Evolutionary conservation across 2,797 vertebrate species (phyloP), one percentile per base, ranked within the genome.

Genomic region (Dendrocincla tyrannina): DNA sequence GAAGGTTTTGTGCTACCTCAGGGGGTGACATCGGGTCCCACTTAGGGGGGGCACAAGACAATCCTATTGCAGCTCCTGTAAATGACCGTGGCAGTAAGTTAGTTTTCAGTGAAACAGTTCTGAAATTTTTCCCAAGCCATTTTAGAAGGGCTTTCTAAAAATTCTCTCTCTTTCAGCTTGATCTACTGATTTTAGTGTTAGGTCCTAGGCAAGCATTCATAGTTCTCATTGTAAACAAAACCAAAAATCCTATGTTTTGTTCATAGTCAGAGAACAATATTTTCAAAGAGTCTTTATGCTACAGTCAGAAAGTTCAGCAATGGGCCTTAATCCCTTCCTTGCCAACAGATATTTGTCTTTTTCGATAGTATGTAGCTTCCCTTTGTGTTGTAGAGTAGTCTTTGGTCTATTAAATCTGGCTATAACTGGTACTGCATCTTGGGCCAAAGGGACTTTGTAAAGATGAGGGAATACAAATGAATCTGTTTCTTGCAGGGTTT

Each of bases 1-100:
- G 1, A 76, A 12, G 15, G n/a, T 33, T 88, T 7, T 1, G 2
- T 37, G 50, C 9, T 28, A 62, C 39, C 33, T 82, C 1, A 1
- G 4, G 0, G 1, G 6, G 23, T 28, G 6, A 28, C 20, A 6
- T 22, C 39, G n/a, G 4, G 20, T 73, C 32, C 53, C 1, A 1
- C 13, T 52, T 79, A 44, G 8, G 6, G 33, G 23, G 33, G 62
- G n/a, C 6, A 5, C 23, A 33, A 53, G 42, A 22, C n/a, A 76
- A 2, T 20, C 49, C 3, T 46, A 3, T 41, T 53, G 16, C 25
- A 78, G 22, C 12, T 85, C 49, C 63, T 53, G 30, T 6, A 83
- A 42, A 46, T 73, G 9, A 9, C 39, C 27, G 4, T 35, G 14
- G 14, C 46, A 69, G 13, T 39, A 76, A 66, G 7, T n/a, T n/a